Base-by-base conservation (phyloP, 2,113 vertebrate species). In the Pachycephala philippinensis region DNA sequence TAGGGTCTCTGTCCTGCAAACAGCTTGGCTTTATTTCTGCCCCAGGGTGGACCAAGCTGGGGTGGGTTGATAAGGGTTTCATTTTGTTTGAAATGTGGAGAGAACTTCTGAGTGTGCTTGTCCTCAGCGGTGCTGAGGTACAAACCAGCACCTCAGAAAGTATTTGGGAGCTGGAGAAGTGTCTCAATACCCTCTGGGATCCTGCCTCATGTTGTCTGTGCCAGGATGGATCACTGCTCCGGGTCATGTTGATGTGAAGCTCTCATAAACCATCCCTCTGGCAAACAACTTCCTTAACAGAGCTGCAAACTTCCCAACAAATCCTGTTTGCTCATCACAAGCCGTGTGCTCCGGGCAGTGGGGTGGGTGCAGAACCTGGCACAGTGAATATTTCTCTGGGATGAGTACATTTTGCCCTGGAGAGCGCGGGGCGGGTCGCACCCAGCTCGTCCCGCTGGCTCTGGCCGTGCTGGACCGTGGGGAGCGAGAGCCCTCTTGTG, bases 401-500 rank as follows among this genome's bases (percentile, higher is more conserved):
- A 40, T 21, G 35, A 30, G 28, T 10, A 2, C 1, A 21, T 30
- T 10, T 7, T 30, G 9, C 5, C 35, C 23, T 4, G 2, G 22
- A 9, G 54, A 52, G 40, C 27, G 1, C 0, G 21, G 33, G 12
- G 26, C 18, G 19, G 80, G 53, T 50, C 11, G 7, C 42, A 12
- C 3, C 33, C 39, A 3, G 54, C 24, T 14, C 2, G 27, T 82
- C 59, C 42, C 1, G 13, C 27, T 26, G 47, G 77, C 44, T 35
- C 8, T 74, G 49, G 11, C 35, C 0, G 0, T 9, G 64, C 78
- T 50, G 64, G 76, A 42, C 3, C 3, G 27, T 6, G 79, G 77
- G 69, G 64, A 93, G 23, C 53, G 92, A 54, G 96, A 92, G 95
- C 95, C 96, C 96, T 92, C 95, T 97, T 66, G 83, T 96, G 96